Evolutionary conservation across 1,140 invertebrate genomes (phyloP), one percentile per base, ranked within the genome.

Genomic region (Sarcophaga bullata): DNA sequence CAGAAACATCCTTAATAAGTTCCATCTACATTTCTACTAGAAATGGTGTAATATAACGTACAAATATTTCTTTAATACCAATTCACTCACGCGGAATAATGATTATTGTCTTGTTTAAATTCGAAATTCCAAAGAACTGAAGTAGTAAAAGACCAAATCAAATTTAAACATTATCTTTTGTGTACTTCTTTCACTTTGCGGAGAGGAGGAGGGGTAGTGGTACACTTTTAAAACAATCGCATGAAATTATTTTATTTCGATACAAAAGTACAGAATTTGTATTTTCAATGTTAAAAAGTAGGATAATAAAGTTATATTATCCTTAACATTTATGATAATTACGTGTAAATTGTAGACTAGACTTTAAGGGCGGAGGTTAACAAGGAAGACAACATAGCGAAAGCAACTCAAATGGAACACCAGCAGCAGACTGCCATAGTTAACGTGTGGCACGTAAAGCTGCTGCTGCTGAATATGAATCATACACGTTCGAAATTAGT

Each of bases 321-420:
- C 73, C 73, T 76, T n/a, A 49, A 48, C 73, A 76, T 76, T 76
- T 76, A 76, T 48, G 73, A 76, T 76, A 76, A 76, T 76, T 47
- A 76, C 73, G 73, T 76, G 73, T 76, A 76, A 76, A 76, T 48
- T 76, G 73, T 76, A 76, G 73, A 49, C 73, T 47, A 37, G 25
- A 48, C n/a, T 76, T 17, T 17, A 11, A 73, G 19, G 72, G 11
- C 25, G 19, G 72, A 13, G 73, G 46, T 49, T 46, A 11, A n/a
- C 0, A n/a, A 19, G 9, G 5, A 19, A 68, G 58, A 4, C 25
- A 37, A 37, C 25, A 37, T 37, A 37, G 4, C 1, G 25, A 37
- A 37, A 37, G 25, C 25, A 37, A 37, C 25, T 37, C 25, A 37
- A 37, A 37, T 37, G 25, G 25, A 37, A 37, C 25, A 37, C 25